These are phyloP conservation scores for Drosophila kanapiae DNA, from an alignment of 1,140 invertebrate species.

Conservation along the genomic window DNA sequence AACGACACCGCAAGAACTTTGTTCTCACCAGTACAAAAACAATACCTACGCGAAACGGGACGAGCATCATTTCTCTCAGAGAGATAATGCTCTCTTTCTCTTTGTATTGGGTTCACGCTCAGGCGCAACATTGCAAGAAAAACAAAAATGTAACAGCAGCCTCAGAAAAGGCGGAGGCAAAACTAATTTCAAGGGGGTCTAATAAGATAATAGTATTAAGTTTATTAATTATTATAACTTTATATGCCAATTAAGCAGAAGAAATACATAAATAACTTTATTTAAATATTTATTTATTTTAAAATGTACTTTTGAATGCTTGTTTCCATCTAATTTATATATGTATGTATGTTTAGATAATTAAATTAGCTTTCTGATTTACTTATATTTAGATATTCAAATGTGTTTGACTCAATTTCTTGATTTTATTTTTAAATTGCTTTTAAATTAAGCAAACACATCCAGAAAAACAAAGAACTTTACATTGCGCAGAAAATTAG, in stretches of 20 bases:
- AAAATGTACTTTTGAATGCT: too few species aligned
- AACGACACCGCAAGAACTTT: neutral
- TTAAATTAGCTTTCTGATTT: too few species aligned
- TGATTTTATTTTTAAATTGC: neutral
- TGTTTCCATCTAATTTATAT: too few species aligned
- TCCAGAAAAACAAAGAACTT: neutral
- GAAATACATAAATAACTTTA: too few species aligned
- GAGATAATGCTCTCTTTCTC: constrained; percentile 13
- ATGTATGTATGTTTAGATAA: too few species aligned
- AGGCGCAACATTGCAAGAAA: constrained; percentile 60
- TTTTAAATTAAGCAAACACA: neutral
- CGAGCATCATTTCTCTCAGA: constrained; percentile 11
- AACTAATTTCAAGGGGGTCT: neutral
- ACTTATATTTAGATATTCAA: too few species aligned
- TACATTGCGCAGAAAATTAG: too few species aligned
- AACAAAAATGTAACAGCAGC: constrained; percentile 21
- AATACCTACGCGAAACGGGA: constrained; percentile 23
- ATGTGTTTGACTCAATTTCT: too few species aligned
- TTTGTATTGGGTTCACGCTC: neutral
- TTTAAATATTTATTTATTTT: too few species aligned
- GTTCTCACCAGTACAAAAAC: constrained; percentile 13
- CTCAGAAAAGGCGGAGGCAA: neutral
- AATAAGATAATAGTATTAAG: neutral
- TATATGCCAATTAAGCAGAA: too few species aligned
- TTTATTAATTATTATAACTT: too few species aligned